Base-by-base conservation (phyloP, 2,113 vertebrate species). In the Urocitellus parryii region DNA sequence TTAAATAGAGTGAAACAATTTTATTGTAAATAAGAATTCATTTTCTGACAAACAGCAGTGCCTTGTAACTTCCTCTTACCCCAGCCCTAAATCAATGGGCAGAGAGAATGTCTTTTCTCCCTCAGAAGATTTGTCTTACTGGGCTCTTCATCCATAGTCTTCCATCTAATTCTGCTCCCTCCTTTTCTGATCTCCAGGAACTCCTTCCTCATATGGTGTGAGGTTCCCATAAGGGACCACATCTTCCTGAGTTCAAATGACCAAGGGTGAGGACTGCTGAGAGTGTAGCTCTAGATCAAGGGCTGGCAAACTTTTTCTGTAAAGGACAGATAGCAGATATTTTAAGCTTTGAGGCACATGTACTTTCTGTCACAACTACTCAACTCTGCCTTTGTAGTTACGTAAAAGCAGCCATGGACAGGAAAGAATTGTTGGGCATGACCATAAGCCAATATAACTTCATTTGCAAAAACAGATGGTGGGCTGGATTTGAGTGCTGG, bases 11-110 rank as follows among this genome's bases (percentile, higher is more conserved):
- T 67, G 73, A 95, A 63, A 37, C 45, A 58, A 72, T 53, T n/a
- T 81, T 90, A 56, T 5, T 81, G 68, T 84, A 51, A 61, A 58
- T 78, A 95, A 68, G n/a, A 95, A 93, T 65, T 45, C 22, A 22
- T 45, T 24, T 67, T 91, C 29, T 80, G 70, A 79, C 42, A 70
- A 42, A 72, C 2, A 4, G 32, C 58, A 22, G 2, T n/a, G 17
- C 22, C 63, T 90, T 51, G 37, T 37, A 25, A 85, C 37, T 67
- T 84, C 73, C 27, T 63, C 24, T 39, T 42, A 32, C 34, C 29
- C 13, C 17, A 90, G 48, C 12, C 39, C 42, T 39, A 67, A 53
- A 61, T 92, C 74, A 73, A 34, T 81, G 0, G 42, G 39, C 13
- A 82, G 70, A 86, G 65, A 67, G 53, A 65, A 48, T 11, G 7